Percentiles rank a stretch among this genome's conserved stretches.
These are phyloP conservation scores for Tychaedon coryphoeus DNA, from an alignment of 2,113 vertebrate genomes.

Conservation along the genomic window DNA sequence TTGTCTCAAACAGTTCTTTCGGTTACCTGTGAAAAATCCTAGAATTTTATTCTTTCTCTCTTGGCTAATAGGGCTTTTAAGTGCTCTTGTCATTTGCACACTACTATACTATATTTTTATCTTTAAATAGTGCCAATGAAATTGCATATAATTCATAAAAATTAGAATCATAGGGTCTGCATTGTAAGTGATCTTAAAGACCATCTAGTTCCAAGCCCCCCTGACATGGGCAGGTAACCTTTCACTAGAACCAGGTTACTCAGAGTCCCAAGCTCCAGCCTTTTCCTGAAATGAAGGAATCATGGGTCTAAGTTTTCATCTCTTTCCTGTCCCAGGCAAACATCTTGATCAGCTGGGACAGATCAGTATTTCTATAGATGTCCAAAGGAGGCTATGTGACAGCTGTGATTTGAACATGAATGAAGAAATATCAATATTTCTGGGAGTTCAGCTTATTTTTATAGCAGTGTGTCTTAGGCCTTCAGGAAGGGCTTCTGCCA, in stretches of 20 bases:
- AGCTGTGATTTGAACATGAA: not conserved
- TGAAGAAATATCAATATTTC: not conserved
- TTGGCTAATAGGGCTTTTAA: not conserved
- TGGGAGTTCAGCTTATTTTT: not conserved
- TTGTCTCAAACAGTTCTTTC: not conserved
- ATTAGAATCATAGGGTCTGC: not conserved
- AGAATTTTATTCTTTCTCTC: not conserved
- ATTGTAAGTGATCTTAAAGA: not conserved
- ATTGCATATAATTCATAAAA: not conserved
- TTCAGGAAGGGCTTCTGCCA: not conserved
- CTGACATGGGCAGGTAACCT: not conserved
- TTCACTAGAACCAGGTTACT: not conserved
- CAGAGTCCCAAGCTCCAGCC: not conserved
- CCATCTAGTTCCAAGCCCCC: not conserved
- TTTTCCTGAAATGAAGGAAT: not conserved
- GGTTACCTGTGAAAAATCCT: not conserved
- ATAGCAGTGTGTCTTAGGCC: not conserved
- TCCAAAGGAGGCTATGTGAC: not conserved
- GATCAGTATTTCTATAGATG: not conserved
- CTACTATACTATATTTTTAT: not conserved
- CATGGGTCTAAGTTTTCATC: not conserved
- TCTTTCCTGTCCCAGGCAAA: not conserved
- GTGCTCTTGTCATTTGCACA: not conserved
- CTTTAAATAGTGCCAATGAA: not conserved
- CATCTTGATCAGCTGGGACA: not conserved